A percentile compares a stretch with the other conserved stretches of the same genome.
phyloP scores from a whole-genome alignment of 2,113 vertebrate species.

The Atractosteus spatula region DNA sequence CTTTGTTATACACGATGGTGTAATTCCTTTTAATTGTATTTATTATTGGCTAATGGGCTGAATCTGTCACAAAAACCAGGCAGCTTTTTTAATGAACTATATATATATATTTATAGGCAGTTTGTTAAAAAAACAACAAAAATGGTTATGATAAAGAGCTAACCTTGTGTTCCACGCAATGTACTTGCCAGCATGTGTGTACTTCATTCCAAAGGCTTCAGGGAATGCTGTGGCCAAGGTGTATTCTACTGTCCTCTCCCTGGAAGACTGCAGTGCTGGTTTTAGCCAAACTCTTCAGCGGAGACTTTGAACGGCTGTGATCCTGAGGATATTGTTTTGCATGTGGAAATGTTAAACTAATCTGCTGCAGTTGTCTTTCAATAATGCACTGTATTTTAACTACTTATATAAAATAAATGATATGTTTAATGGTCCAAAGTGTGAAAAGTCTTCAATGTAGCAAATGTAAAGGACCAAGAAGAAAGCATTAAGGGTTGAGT shows the following conservation, averaged over 20 bases:
- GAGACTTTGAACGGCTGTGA: constrained; percentile 27
- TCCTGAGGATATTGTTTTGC: constrained; percentile 35
- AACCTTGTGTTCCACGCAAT: background rate
- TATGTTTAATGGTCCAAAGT: constrained; percentile 6
- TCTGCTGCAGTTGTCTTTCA: constrained; percentile 38
- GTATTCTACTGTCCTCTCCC: constrained; percentile 4
- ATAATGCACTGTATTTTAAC: constrained; percentile 42
- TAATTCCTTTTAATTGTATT: constrained; percentile 10
- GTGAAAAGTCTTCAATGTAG: too few species aligned
- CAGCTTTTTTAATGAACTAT: constrained; percentile 18
- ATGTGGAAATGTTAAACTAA: constrained; percentile 44
- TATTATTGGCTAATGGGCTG: constrained; percentile 12
- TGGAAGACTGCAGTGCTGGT: background rate
- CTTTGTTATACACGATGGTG: constrained; percentile 1
- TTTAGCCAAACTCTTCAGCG: constrained; percentile 3
- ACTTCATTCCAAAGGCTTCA: constrained; percentile 32
- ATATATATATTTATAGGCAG: constrained; percentile 21
- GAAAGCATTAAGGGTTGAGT: too few species aligned
- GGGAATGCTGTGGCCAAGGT: constrained; percentile 24
- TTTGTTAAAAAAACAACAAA: constrained; percentile 13
- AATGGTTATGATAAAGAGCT: background rate
- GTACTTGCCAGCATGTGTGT: constrained; percentile 38
- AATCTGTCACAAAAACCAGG: constrained; percentile 8
- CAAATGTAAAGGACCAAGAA: too few species aligned
- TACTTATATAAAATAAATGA: constrained; percentile 5